These are phyloP conservation scores for Parazoanthus swiftii DNA, from an alignment of 92 coral and sea anemone genomes.

Conservation along the genomic window DNA sequence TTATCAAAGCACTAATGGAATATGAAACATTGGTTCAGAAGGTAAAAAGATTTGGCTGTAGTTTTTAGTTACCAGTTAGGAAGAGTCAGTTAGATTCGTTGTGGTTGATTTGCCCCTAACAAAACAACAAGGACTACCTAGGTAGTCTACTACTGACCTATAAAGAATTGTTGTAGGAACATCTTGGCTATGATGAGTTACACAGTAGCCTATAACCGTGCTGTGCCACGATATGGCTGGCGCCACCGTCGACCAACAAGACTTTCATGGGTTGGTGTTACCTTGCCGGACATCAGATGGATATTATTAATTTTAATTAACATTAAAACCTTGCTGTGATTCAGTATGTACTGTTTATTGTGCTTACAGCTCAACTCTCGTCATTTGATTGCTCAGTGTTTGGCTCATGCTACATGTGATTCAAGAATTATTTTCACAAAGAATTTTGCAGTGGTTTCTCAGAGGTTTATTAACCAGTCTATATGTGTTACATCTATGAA, in stretches of 20 bases:
- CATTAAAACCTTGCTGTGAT: conserved; percentile 7
- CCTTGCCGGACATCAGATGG: conserved; percentile 64
- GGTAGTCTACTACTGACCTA: conserved; percentile 96
- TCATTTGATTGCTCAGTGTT: conserved; percentile 21
- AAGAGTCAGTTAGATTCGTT: conserved; percentile 18
- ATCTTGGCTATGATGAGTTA: conserved; percentile 47
- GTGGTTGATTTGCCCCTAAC: neutral
- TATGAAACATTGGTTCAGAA: neutral
- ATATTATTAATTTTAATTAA: neutral
- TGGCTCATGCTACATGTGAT: neutral
- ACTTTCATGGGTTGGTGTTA: conserved; percentile 87
- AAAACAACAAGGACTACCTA: conserved; percentile 63
- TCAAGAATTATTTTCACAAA: neutral
- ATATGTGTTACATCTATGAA: conserved; percentile 37
- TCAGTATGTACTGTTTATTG: conserved; percentile 13
- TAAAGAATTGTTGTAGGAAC: conserved; percentile 77
- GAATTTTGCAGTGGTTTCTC: conserved; percentile 34
- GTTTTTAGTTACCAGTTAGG: conserved; percentile 7
- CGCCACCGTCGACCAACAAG: conserved; percentile 63
- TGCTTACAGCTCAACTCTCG: conserved; percentile 37
- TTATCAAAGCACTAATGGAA: neutral
- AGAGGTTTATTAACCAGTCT: conserved; percentile 26
- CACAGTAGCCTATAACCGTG: conserved; percentile 41
- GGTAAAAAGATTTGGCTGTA: neutral
- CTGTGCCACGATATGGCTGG: conserved; percentile 42